These are phyloP conservation scores for Troilus luridus DNA, from an alignment of 2,888 invertebrate species.

Conservation along the genomic window DNA sequence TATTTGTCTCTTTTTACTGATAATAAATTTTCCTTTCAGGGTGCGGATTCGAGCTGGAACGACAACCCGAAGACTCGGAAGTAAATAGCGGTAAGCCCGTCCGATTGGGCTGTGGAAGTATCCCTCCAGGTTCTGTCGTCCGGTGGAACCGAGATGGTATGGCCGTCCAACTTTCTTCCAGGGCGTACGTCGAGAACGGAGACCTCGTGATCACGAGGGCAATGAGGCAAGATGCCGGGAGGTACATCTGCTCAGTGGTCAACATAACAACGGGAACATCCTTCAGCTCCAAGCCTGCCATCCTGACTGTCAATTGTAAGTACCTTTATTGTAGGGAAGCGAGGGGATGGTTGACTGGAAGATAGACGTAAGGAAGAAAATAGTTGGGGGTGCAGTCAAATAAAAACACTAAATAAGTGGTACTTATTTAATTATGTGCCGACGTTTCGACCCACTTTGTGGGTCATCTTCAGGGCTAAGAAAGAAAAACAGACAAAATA, in stretches of 20 bases:
- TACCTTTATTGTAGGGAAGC: not conserved
- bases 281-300: slow-evolving; percentile 58
- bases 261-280: slow-evolving; percentile 57
- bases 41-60: slow-evolving; percentile 27
- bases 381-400: no score
- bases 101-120: slow-evolving; percentile 18
- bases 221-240: slow-evolving; percentile 60
- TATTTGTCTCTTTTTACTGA: not conserved
- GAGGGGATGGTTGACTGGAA: no score
- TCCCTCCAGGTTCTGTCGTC: slow-evolving; percentile 58
- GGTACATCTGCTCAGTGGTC: slow-evolving; percentile 61
- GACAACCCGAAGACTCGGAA: slow-evolving; percentile 50
- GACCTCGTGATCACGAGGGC: slow-evolving; percentile 61
- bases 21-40: slow-evolving; percentile 3
- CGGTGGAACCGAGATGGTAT: slow-evolving; percentile 61
- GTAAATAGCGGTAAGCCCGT: slow-evolving; percentile 23
- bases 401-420: no score
- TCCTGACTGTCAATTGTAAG: slow-evolving; percentile 62
- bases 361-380: no score
- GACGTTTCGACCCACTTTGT: no score
- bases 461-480: no score
- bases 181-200: slow-evolving; percentile 60
- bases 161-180: slow-evolving; percentile 55
- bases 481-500: no score
- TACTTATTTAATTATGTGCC: no score